These are phyloP conservation scores for Atta texana DNA, from an alignment of 1,140 invertebrate species.

Conservation along the genomic window DNA sequence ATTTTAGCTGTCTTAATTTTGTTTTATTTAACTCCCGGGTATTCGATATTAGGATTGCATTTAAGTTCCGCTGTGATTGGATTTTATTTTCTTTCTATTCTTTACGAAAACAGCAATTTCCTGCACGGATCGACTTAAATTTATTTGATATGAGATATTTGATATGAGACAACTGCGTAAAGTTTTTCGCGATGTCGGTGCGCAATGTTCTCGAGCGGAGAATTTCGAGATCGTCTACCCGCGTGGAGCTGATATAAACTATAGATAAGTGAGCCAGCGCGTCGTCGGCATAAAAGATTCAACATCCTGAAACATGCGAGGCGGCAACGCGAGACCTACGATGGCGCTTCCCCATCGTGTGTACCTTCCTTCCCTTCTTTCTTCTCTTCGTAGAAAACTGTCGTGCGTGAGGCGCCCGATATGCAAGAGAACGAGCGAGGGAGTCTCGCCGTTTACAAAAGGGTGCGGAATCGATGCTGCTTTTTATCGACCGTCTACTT, in stretches of 20 bases:
- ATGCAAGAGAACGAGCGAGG: neutral
- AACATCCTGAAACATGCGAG: conserved; percentile 60
- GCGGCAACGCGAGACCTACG: conserved; percentile 44
- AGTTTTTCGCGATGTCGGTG: conserved; percentile 20
- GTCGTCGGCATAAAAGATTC: conserved; percentile 62
- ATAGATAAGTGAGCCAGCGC: conserved; percentile 56
- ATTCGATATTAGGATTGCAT: neutral
- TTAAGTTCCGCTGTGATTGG: neutral
- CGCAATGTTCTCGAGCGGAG: conserved; percentile 31
- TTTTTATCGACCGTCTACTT: conserved; percentile 61
- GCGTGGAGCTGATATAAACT: conserved; percentile 33
- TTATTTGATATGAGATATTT: conserved; percentile 7
- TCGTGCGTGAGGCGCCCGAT: conserved; percentile 68
- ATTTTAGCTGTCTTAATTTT: neutral
- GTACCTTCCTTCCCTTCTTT: conserved; percentile 65
- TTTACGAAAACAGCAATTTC: neutral
- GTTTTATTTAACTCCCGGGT: neutral
- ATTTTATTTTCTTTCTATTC: too few species aligned
- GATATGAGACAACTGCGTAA: conserved; percentile 35
- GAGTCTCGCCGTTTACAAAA: conserved; percentile 35
- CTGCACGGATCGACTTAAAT: neutral
- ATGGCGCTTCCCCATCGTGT: conserved; percentile 66
- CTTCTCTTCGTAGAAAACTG: conserved; percentile 45
- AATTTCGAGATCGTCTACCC: conserved; percentile 45
- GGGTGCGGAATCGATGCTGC: conserved; percentile 65